A percentile compares a stretch with the other conserved stretches of the same genome.
Conservation (phyloP, 1,140 invertebrate species). For the Prorops nasuta region DNA sequence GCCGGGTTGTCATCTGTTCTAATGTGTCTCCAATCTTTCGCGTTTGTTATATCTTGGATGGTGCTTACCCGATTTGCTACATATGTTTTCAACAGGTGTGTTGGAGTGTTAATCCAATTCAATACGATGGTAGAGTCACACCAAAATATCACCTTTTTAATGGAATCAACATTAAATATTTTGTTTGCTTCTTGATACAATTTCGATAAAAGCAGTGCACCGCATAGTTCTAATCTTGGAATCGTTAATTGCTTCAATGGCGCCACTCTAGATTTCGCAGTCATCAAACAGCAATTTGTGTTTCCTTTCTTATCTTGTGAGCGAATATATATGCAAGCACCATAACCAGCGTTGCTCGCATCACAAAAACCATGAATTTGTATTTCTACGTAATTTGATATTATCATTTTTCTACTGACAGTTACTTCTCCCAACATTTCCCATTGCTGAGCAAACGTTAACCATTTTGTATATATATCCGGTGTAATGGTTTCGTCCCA, state of each 20-base stretch:
- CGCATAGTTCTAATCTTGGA: not conserved
- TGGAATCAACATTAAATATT: not conserved
- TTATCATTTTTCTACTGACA: too few relatives aligned
- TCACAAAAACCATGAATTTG: too few relatives aligned
- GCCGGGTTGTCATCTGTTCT: too few relatives aligned
- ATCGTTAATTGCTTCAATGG: not conserved
- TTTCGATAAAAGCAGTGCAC: not conserved
- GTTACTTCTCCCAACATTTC: too few relatives aligned
- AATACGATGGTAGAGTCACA: slow-evolving; percentile 34
- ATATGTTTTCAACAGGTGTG: too few relatives aligned
- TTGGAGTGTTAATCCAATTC: slow-evolving; percentile 24
- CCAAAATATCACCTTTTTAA: slow-evolving; percentile 24
- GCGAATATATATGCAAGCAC: not conserved
- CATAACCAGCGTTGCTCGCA: too few relatives aligned
- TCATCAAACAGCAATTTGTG: not conserved
- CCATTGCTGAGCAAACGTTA: too few relatives aligned
- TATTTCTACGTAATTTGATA: too few relatives aligned
- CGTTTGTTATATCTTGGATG: slow-evolving; percentile 26
- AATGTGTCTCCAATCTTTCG: slow-evolving; percentile 48
- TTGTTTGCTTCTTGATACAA: slow-evolving; percentile 2
- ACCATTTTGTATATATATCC: too few relatives aligned
- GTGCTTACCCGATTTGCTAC: slow-evolving; percentile 40
- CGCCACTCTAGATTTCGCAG: not conserved
- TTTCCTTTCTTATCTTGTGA: too few relatives aligned
- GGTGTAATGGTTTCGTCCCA: too few relatives aligned